Evolutionary conservation across 2,113 vertebrate species (phyloP), one percentile per base, ranked within the genome.

Genomic region (Ascaphus truei): DNA sequence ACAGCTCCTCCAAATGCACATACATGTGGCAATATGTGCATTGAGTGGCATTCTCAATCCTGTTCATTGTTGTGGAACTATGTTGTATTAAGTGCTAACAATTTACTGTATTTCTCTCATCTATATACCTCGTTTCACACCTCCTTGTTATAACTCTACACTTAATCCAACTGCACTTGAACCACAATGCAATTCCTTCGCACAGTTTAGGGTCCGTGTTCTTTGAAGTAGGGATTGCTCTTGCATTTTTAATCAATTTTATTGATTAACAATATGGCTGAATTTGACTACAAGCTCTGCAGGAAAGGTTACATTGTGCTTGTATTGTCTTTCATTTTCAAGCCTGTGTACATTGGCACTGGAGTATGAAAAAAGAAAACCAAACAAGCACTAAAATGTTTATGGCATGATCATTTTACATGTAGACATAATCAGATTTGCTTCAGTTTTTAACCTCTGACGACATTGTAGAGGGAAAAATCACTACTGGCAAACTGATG

Each of bases 321-420:
- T 29, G 56, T 60, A 30, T 51, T 53, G 27, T 2, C 27, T 31
- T 30, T 15, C 13, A 16, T 51, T 61, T 52, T 61, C 33, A 69
- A 31, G 61, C 25, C 47, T 69, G 56, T 69, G 47, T 69, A 69
- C 47, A 61, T 69, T 69, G 67, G 67, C 57, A 69, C n/a, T 69
- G 31, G 45, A 23, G 57, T 69, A 52, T 61, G 45, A 69, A 61
- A 50, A 18, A 31, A 43, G 11, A 22, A 69, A 45, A 51, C 67
- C 57, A 69, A 69, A 69, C 67, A 69, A 69, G 61, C 61, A 41
- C 56, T 51, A 51, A 60, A 69, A 52, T 69, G 67, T 61, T 69
- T 69, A 69, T 69, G 43, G 33, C 39, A 59, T 59, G 66, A 68
- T 68, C 66, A 68, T 41, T 39, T 68, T 68, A 68, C 66, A 68